Evolutionary conservation across 2,113 vertebrate genomes (phyloP), one percentile per base, ranked within the genome.

Genomic region (Melozone crissalis): DNA sequence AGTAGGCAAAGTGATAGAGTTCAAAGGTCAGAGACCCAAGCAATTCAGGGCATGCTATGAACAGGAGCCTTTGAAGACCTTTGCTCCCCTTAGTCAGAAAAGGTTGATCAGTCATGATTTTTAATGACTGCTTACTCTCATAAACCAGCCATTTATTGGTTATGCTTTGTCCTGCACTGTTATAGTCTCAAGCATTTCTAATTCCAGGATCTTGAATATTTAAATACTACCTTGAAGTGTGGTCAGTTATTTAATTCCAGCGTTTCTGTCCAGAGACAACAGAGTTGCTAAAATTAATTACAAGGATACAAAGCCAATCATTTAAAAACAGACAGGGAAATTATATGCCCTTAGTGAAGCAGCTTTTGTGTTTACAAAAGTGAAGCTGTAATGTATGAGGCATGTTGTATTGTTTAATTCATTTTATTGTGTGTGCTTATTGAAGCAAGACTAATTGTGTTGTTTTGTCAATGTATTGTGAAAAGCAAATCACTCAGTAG

Each of bases 401-500:
- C 66, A 10, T 94, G 90, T 94, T 95, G 63, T 96, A 94, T 93
- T 96, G 97, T 98, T 98, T 97, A 97, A 98, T 98, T 98, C 97
- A 97, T 97, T 98, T 97, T 97, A 96, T 95, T 96, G 95, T 97
- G 97, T 98, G 96, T 98, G 97, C 98, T 98, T 98, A 97, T 96
- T 98, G 98, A 98, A 98, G 98, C 97, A 98, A 98, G 98, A 98
- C 98, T 98, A 98, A 98, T 98, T 98, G 98, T 98, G 97, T 98
- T 95, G 97, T 98, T 98, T 98, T 97, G 98, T 98, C 98, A 87
- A 97, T 98, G 97, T 96, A 97, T 98, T 98, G 98, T 98, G 98
- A 98, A 97, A 94, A 98, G 97, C 95, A 95, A 98, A 98, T 98
- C 96, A 97, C 98, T 97, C 97, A 96, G 94, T 97, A 98, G 97